Conservation (phyloP, 2,888 invertebrate species). For the Phrixothrix hirtus region DNA sequence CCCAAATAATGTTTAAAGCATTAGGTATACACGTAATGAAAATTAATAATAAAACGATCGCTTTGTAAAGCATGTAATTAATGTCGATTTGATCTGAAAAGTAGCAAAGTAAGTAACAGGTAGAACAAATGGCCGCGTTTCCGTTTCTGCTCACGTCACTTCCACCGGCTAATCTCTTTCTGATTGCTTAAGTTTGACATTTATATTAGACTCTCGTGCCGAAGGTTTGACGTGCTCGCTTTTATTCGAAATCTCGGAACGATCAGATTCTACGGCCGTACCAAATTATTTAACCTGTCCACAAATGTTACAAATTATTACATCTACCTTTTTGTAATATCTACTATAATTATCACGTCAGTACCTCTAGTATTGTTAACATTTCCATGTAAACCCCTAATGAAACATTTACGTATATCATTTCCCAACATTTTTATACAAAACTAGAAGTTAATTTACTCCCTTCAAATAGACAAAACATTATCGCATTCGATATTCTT, state of each 20-base stretch:
- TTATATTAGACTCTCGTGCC: slow-evolving; percentile 53
- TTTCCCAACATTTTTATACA: too few relatives aligned
- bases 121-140: slow-evolving; percentile 46
- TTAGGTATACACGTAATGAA: not conserved
- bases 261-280: slow-evolving; percentile 21
- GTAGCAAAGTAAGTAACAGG: slow-evolving; percentile 39
- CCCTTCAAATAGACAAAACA: too few relatives aligned
- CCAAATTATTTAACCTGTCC: slow-evolving; percentile 28
- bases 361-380: too few relatives aligned
- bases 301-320: slow-evolving; percentile 23
- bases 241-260: slow-evolving; percentile 30
- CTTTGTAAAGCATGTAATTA: slow-evolving; percentile 36
- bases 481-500: too few relatives aligned
- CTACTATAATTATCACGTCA: not conserved
- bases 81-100: slow-evolving; percentile 38
- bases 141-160: slow-evolving; percentile 53
- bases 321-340: slow-evolving; percentile 10
- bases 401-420: too few relatives aligned
- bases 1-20: too few relatives aligned
- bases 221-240: slow-evolving; percentile 38
- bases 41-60: slow-evolving; percentile 20
- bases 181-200: slow-evolving; percentile 57
- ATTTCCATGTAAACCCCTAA: too few relatives aligned
- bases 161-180: slow-evolving; percentile 54
- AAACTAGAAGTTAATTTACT: too few relatives aligned